Evolutionary conservation across 2,888 invertebrate species (phyloP).

Genomic region (Chelonus formosanus): DNA sequence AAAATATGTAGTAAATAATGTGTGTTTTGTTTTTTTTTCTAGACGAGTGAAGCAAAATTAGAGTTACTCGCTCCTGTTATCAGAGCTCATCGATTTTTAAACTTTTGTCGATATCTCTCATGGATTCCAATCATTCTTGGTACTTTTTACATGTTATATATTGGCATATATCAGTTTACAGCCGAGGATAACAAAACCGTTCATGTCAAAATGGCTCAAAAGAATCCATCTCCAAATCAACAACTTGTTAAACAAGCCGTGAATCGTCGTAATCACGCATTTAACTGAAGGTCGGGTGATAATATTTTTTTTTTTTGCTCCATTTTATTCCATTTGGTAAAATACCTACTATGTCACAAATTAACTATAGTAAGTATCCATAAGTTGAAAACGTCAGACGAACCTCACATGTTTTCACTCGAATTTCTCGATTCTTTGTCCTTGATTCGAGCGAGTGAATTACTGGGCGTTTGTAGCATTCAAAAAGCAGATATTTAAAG

Average conservation of each 20-base stretch:
- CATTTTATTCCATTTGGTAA: background rate
- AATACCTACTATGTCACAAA: background rate
- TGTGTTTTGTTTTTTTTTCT: constrained; percentile 10
- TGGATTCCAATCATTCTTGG: constrained; percentile 42
- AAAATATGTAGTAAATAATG: background rate
- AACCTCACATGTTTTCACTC: background rate
- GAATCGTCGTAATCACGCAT: background rate
- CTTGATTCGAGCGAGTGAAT: constrained; percentile 3
- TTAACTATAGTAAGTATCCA: background rate
- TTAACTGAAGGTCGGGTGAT: background rate
- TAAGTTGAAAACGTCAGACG: no score
- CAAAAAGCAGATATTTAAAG: no score
- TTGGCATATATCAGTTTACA: no score
- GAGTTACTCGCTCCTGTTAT: constrained; percentile 23
- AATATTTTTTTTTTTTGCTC: constrained; percentile 2
- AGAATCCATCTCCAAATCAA: background rate
- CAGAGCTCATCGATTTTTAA: constrained; percentile 38
- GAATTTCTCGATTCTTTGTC: background rate
- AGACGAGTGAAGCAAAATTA: constrained; percentile 33
- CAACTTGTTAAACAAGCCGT: background rate
- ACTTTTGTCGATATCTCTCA: constrained; percentile 36
- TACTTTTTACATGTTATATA: constrained; percentile 30
- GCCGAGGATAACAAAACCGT: background rate
- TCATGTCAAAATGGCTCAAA: constrained; percentile 3
- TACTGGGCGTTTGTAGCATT: no score